phyloP scores from a whole-genome alignment of 1,140 invertebrate species.

The Tribolium castaneum region DNA sequence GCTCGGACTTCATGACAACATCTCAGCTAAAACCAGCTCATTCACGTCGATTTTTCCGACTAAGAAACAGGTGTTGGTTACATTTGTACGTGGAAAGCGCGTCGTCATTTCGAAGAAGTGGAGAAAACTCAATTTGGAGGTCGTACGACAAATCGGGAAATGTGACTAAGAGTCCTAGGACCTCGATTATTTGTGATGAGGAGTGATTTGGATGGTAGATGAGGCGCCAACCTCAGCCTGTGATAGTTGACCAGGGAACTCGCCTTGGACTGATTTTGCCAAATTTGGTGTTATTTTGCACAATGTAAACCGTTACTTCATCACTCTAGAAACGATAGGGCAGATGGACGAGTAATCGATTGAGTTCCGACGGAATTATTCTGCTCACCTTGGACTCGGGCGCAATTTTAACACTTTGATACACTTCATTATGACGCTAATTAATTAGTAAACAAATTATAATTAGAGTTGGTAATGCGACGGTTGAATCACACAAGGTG shows the following conservation, averaged over 20 bases:
- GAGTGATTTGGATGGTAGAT: constrained; percentile 11
- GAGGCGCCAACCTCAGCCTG: constrained; percentile 25
- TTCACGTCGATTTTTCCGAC: constrained; percentile 1
- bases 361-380: neutral
- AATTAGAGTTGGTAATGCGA: neutral
- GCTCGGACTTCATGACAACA: neutral
- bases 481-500: too few relatives aligned
- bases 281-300: constrained; percentile 31
- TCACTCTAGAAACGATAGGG: neutral
- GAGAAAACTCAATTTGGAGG: neutral
- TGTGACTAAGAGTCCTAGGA: neutral
- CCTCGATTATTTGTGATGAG: neutral
- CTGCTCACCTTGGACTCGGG: neutral
- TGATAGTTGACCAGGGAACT: constrained; percentile 2
- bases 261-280: constrained; percentile 19
- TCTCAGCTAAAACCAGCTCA: constrained; percentile 3
- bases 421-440: neutral
- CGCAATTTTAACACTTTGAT: neutral
- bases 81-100: neutral
- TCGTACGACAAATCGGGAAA: neutral
- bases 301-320: constrained; percentile 31
- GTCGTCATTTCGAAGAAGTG: neutral
- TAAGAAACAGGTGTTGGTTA: neutral
- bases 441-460: neutral
- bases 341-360: neutral